Evolutionary conservation across 2,113 vertebrate genomes (phyloP).

Genomic region (Barbus barbus): DNA sequence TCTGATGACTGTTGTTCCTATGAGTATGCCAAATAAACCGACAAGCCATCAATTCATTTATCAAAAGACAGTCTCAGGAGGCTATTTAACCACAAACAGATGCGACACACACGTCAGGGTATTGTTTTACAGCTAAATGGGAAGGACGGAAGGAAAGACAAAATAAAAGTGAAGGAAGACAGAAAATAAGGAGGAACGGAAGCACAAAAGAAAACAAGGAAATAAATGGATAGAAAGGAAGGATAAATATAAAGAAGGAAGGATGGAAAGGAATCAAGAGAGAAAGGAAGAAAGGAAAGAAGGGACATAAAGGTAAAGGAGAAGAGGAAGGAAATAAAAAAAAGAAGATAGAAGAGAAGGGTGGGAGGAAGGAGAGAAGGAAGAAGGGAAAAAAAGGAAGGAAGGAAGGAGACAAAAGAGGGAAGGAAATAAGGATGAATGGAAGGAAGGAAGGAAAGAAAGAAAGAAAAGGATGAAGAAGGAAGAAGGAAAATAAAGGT

Average conservation of each 20-base stretch:
- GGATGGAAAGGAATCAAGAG: background rate
- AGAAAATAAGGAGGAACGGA: background rate
- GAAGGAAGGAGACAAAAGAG: background rate
- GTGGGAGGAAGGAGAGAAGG: background rate
- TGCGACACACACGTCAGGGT: background rate
- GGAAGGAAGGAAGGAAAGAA: background rate
- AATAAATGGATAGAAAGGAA: background rate
- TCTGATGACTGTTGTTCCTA: slow-evolving; percentile 36
- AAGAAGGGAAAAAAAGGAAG: background rate
- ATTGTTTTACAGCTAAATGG: background rate
- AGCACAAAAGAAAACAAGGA: background rate
- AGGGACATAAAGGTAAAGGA: background rate
- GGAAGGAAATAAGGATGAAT: background rate
- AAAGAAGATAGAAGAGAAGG: too few relatives aligned
- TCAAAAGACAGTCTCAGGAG: slow-evolving; percentile 35
- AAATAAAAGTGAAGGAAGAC: background rate
- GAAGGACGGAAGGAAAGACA: background rate
- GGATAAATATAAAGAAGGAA: background rate
- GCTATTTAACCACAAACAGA: slow-evolving; percentile 42
- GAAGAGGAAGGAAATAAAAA: background rate
- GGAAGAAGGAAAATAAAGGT: too few relatives aligned
- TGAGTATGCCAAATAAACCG: slow-evolving; percentile 38
- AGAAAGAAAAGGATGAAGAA: background rate
- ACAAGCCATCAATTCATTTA: slow-evolving; percentile 28
- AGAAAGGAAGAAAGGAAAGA: background rate